Base-by-base conservation (phyloP, 2,797 vertebrate species). In the Silurus lanzhouensis region DNA sequence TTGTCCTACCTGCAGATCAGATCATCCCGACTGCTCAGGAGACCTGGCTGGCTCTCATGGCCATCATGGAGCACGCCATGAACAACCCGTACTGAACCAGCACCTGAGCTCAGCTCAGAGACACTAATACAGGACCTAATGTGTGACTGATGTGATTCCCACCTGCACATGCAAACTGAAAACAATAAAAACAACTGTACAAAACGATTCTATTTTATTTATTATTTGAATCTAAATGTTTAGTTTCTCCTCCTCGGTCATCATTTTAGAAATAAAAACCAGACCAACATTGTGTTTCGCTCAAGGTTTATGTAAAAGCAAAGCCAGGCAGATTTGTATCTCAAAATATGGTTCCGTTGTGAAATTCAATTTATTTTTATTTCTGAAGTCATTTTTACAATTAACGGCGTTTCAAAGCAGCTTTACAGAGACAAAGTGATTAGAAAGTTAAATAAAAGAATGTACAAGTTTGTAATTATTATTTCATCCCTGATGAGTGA, bases 1-100 rank as follows among this genome's bases (percentile, higher is more conserved):
- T 99, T 94, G n/a, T 97, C 44, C 94, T 99, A 60, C 98, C 98
- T 0, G 95, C 97, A 88, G 93, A 80, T 0, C 94, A 98, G 94
- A 99, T 99, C 90, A 0, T 99, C 9, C 97, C 97, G 0, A 97
- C 96, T 0, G 97, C 98, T 3, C 0, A 88, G 90, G 98, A 99
- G 94, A 98, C 97, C 0, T 99, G 97, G 97, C 90, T 96, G 92
- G 97, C 92, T 0, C 91, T 99, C 86, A 95, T 91, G 92, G 87
- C 92, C 90, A 96, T 99, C 92, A 97, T 99, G 94, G 90, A 94
- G 17, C 91, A 98, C 78, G 82, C 96, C 0, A 46, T 15, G 46
- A 38, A 17, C 17, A 94, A 98, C 81, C 88, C 31, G 12, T 95
- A 97, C 88, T 98, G 90, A 10, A 60, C 0, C 61, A 20, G 14